Evolutionary conservation across 2,113 vertebrate genomes (phyloP).

Genomic region (Dicerorhinus sumatrensis): DNA sequence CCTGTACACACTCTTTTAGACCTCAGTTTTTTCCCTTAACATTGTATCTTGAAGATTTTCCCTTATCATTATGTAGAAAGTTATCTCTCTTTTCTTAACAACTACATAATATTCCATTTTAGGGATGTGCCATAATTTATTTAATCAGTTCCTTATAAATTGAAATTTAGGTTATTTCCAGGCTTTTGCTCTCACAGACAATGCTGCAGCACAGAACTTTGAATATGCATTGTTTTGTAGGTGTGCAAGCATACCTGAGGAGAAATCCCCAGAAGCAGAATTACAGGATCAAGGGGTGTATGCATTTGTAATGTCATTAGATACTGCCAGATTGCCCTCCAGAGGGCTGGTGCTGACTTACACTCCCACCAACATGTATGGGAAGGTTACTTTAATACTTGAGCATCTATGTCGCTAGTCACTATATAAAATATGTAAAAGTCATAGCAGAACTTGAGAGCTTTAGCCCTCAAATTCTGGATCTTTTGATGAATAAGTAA

Average conservation of each 20-base stretch:
- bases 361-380: not conserved
- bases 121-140: not conserved
- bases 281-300: not conserved
- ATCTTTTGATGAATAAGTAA: not conserved
- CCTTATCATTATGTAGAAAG: not conserved
- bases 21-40: not conserved
- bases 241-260: not conserved
- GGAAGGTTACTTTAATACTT: not conserved
- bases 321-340: not conserved
- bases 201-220: not conserved
- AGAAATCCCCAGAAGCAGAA: not conserved
- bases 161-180: not conserved
- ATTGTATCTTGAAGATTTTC: not conserved
- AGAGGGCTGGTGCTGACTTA: not conserved
- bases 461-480: not conserved
- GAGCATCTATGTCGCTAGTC: not conserved
- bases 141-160: not conserved
- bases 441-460: not conserved
- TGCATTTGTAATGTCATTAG: not conserved
- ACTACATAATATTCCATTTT: not conserved
- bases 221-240: not conserved
- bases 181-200: not conserved
- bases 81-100: not conserved
- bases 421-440: not conserved
- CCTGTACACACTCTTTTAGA: not conserved